A percentile compares a stretch with the other conserved stretches of the same genome.
phyloP scores from a whole-genome alignment of 2,888 invertebrate species.

The Pilophorus perplexus region DNA sequence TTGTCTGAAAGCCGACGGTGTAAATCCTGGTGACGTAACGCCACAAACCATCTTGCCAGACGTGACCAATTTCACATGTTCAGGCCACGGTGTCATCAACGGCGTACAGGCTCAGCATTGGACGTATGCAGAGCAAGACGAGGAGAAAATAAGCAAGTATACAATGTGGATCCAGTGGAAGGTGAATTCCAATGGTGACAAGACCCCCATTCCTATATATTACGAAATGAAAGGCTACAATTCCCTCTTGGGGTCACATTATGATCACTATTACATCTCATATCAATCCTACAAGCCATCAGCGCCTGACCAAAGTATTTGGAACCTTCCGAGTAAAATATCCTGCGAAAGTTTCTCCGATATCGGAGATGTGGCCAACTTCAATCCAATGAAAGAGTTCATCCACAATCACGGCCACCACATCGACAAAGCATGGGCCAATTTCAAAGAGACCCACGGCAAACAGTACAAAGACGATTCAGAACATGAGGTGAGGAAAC shows the following conservation, averaged over 20 bases:
- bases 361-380: conserved; percentile 65
- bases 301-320: conserved; percentile 66
- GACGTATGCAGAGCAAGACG: conserved; percentile 65
- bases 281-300: conserved; percentile 66
- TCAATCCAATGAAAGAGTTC: conserved; percentile 93
- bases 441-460: conserved; percentile 70
- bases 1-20: conserved; percentile 83
- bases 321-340: conserved; percentile 54
- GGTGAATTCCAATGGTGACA: conserved; percentile 52
- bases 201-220: conserved; percentile 66
- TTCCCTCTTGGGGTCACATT: conserved; percentile 88
- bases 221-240: conserved; percentile 96
- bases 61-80: conserved; percentile 65
- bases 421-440: conserved; percentile 69
- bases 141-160: conserved; percentile 82
- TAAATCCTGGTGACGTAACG: conserved; percentile 58
- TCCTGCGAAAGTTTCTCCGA: conserved; percentile 81
- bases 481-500: conserved; percentile 24
- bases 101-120: conserved; percentile 76
- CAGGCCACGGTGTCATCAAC: conserved; percentile 67
- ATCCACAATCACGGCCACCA: conserved; percentile 69
- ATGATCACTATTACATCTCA: conserved; percentile 87
- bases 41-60: conserved; percentile 82
- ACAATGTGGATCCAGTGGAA: conserved; percentile 80
- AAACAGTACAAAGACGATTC: conserved; percentile 62